Evolutionary conservation across 2,888 invertebrate species (phyloP).

Genomic region (Pyrochroa serraticornis): DNA sequence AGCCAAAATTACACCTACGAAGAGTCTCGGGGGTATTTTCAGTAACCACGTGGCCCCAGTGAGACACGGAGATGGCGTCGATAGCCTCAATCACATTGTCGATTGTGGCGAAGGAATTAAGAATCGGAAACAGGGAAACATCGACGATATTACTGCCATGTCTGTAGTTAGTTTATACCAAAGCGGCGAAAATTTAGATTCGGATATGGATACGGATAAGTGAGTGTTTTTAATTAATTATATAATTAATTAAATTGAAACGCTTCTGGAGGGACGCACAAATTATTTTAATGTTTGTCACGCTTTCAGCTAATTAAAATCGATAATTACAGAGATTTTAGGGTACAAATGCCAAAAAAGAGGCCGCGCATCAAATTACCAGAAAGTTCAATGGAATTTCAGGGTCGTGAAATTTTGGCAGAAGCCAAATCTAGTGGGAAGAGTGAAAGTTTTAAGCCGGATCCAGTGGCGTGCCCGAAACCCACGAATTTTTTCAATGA

Average conservation of each 20-base stretch:
- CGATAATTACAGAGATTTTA: conserved; percentile 32
- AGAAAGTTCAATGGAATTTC: conserved; percentile 9
- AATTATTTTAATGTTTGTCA: background rate
- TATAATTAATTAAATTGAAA: conserved; percentile 4
- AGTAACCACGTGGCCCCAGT: too few species aligned
- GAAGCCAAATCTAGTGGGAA: conserved; percentile 25
- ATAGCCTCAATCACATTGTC: conserved; percentile 7
- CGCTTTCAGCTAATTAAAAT: conserved; percentile 19
- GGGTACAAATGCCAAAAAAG: conserved; percentile 14
- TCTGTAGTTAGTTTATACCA: conserved; percentile 65
- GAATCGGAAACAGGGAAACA: conserved; percentile 11
- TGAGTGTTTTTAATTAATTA: conserved; percentile 41
- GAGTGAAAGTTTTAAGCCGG: background rate
- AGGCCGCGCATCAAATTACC: conserved; percentile 17
- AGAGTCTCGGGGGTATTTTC: too few species aligned
- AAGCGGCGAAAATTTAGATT: conserved; percentile 64
- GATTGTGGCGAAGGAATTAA: conserved; percentile 26
- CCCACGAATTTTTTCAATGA: conserved; percentile 73
- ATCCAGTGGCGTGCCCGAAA: conserved; percentile 50
- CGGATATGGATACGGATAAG: conserved; percentile 67
- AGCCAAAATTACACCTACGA: too few species aligned
- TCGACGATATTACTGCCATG: conserved; percentile 59
- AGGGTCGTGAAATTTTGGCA: conserved; percentile 1
- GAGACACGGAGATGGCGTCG: too few species aligned
- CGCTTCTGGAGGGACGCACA: background rate